phyloP scores from a whole-genome alignment of 2,888 invertebrate species.

The Selenia dentaria region DNA sequence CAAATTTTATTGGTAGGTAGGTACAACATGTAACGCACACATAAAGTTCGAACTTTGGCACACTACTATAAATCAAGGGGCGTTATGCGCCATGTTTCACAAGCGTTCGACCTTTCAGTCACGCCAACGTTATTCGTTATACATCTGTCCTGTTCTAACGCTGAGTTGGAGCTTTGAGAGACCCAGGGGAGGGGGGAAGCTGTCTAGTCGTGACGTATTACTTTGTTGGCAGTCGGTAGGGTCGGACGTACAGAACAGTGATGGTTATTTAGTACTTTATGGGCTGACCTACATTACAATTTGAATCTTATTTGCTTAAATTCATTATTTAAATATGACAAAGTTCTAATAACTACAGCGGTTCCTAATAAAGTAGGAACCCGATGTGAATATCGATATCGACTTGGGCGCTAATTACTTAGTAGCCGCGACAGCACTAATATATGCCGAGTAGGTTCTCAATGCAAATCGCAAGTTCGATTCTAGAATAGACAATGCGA shows the following conservation, averaged over 20 bases:
- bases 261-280: constrained; percentile 17
- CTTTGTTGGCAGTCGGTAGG: constrained; percentile 72
- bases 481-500: constrained; percentile 82
- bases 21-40: constrained; percentile 67
- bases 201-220: constrained; percentile 84
- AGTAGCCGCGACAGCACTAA: constrained; percentile 68
- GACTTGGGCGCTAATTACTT: constrained; percentile 74
- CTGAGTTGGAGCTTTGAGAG: constrained; percentile 66
- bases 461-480: constrained; percentile 83
- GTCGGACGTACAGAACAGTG: constrained; percentile 49
- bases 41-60: constrained; percentile 81
- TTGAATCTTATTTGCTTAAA: constrained; percentile 12
- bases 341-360: constrained; percentile 40
- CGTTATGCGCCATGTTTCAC: constrained; percentile 85
- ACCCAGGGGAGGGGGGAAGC: constrained; percentile 68
- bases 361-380: constrained; percentile 59
- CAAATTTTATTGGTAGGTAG: no score
- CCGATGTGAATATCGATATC: constrained; percentile 73
- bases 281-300: constrained; percentile 17
- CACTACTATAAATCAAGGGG: constrained; percentile 84
- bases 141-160: constrained; percentile 64
- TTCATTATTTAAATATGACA: constrained; percentile 9
- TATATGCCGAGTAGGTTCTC: constrained; percentile 77
- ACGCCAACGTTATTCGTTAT: constrained; percentile 59
- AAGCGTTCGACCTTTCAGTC: constrained; percentile 70